Evolutionary conservation across 2,113 vertebrate species (phyloP).

Genomic region (Origma solitaria): DNA sequence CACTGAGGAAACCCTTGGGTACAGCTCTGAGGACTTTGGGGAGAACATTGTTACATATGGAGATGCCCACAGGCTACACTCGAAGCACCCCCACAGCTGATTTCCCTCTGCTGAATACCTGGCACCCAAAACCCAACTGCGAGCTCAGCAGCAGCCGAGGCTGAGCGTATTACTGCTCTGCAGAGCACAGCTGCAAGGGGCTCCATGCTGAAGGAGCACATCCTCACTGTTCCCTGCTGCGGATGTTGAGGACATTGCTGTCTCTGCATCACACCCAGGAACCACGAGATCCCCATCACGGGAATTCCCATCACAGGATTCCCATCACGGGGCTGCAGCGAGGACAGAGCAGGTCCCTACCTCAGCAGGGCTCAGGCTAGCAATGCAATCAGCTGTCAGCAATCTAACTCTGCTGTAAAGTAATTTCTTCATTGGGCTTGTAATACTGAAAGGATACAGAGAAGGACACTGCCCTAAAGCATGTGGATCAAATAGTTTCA

Average conservation of each 20-base stretch:
- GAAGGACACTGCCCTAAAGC: neutral
- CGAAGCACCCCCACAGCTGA: neutral
- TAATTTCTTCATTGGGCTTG: neutral
- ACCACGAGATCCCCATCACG: fast-evolving
- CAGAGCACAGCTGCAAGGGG: neutral
- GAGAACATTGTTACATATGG: neutral
- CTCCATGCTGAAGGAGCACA: fast-evolving
- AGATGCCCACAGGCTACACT: neutral
- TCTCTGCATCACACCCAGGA: fast-evolving
- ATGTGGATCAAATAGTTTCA: neutral
- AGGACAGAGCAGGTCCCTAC: neutral
- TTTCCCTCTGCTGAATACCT: neutral
- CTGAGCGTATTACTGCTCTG: neutral
- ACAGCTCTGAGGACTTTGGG: neutral
- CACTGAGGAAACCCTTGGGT: neutral
- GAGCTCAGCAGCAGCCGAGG: neutral
- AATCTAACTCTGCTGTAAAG: neutral
- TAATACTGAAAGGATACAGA: neutral
- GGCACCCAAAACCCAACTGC: neutral
- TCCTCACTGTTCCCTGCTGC: fast-evolving
- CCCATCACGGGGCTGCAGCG: fast-evolving
- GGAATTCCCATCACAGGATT: no score
- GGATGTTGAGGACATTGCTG: neutral
- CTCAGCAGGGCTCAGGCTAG: neutral
- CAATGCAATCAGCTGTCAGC: neutral